Evolutionary conservation across 2,888 invertebrate species (phyloP), one percentile per base, ranked within the genome.

Genomic region (Apotomis turbidana): DNA sequence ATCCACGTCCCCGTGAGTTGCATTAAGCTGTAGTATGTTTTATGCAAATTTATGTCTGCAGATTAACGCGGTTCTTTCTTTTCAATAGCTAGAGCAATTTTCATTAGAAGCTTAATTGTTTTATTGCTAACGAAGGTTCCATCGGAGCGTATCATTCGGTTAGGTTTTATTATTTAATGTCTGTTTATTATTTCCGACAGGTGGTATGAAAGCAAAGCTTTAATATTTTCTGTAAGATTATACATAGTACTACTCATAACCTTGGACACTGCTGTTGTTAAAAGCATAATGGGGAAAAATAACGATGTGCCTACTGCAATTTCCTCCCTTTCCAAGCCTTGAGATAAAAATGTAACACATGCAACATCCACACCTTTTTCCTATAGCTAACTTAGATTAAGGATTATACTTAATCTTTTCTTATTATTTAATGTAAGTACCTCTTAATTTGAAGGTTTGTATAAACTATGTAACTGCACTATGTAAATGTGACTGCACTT

Each of bases 101-200:
- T 68, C 63, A 72, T 68, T 68, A 72, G 72, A 54, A 59, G 71
- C 52, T 10, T 72, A 72, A 68, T 63, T 46, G 72, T 71, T 61
- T 54, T 71, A 68, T 59, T 68, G 68, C 68, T 68, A 72, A 63
- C 72, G 68, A 72, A 67, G 55, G 52, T 59, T 57, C 59, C 72
- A 72, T 72, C 72, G 58, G 46, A 68, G 72, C 72, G 72, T 68
- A 68, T 72, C 72, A 72, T 63, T 71, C 68, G 62, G 68, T 68
- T 72, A 68, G 46, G 63, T 68, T 63, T 57, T 63, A 72, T 63
- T 68, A 68, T 68, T 68, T 10, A 72, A 4, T 36, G 15, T 57
- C 44, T 52, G 49, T 13, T 68, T 59, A 59, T 36, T 15, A 55
- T 67, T 68, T 66, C 61, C 13, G n/a, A 60, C 52, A 60, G 60